Evolutionary conservation across 2,113 vertebrate species (phyloP).

Genomic region (Cyprinodon variegatus): DNA sequence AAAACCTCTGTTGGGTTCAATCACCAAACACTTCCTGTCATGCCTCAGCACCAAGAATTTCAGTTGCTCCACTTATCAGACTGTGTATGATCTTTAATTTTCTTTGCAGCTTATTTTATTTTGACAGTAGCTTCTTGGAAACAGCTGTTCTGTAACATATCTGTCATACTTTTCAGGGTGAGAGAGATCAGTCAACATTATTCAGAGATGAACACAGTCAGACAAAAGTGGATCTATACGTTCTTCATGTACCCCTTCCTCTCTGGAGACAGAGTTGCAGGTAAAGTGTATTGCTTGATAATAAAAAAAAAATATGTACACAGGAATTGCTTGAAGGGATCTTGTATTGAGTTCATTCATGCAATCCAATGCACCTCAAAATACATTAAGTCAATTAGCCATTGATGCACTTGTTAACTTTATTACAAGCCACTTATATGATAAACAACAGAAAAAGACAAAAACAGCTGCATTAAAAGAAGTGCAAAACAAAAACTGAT

Average conservation of each 20-base stretch:
- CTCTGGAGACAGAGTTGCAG: conserved; percentile 62
- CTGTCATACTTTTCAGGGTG: conserved; percentile 48
- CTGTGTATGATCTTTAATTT: conserved; percentile 57
- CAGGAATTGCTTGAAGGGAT: too few species aligned
- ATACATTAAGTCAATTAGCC: too few species aligned
- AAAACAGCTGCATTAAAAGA: too few species aligned
- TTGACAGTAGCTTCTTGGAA: not conserved
- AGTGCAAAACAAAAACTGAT: not conserved
- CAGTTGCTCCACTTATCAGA: conserved; percentile 80
- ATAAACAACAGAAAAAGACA: too few species aligned
- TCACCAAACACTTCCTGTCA: conserved; percentile 73
- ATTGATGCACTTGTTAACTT: too few species aligned
- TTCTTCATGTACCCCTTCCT: conserved; percentile 82
- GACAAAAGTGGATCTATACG: conserved; percentile 75
- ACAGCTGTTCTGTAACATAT: not conserved
- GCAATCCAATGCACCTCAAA: too few species aligned
- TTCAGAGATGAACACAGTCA: conserved; percentile 67
- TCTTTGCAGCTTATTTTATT: not conserved
- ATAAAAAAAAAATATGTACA: not conserved
- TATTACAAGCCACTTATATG: too few species aligned
- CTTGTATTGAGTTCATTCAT: too few species aligned
- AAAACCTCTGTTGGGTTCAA: conserved; percentile 71
- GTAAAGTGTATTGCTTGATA: conserved; percentile 40
- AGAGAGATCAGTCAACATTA: conserved; percentile 67
- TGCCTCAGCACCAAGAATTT: conserved; percentile 80